Evolutionary conservation across 2,888 invertebrate genomes (phyloP), one percentile per base, ranked within the genome.

Genomic region (Drosophila lutescens): DNA sequence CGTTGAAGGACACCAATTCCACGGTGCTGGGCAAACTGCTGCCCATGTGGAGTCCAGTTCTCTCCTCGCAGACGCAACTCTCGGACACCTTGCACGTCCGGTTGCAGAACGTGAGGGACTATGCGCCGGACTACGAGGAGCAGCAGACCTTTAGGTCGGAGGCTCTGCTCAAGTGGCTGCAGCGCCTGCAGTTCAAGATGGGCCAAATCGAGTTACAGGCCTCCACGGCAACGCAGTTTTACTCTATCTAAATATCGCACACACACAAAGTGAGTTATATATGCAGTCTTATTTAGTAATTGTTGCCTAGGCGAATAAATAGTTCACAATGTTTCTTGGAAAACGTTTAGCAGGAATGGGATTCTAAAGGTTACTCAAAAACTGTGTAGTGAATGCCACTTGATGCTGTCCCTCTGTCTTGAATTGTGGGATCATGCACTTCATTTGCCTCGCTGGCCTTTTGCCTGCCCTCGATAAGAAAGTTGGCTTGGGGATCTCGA

Each of bases 111-210:
- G 98, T 98, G 80, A 95, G 97, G 75, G 97, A 98, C 91, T 96
- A 96, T 91, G 94, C 95, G 30, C 93, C 93, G n/a, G 91, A 92
- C 12, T 92, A 92, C 40, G 90, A 91, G 56, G 91, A 92, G 61
- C 90, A 91, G 61, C 93, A 93, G 74, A 86, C 86, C 10, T 86
- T 90, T 46, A 88, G 90, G 17, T 91, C 91, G 69, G 93, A 94
- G 2, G 93, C 94, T 26, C 92, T 96, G 23, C 91, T 95, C 2
- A 95, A 96, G 79, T 98, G 98, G 96, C 93, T 99, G 61, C 97
- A 98, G 92, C 94, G 98, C 54, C 94, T 99, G 71, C 97, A 99
- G 91, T 98, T 99, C 91, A 99, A 99, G 93, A 98, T 99, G 96
- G 98, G 98, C 6, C 99, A 99, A 93, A 96, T 98, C 59, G 99